Percentiles rank a stretch among this genome's conserved stretches.
Evolutionary conservation across 2,113 vertebrate species (phyloP).

Genomic region (Tetrao urogallus): DNA sequence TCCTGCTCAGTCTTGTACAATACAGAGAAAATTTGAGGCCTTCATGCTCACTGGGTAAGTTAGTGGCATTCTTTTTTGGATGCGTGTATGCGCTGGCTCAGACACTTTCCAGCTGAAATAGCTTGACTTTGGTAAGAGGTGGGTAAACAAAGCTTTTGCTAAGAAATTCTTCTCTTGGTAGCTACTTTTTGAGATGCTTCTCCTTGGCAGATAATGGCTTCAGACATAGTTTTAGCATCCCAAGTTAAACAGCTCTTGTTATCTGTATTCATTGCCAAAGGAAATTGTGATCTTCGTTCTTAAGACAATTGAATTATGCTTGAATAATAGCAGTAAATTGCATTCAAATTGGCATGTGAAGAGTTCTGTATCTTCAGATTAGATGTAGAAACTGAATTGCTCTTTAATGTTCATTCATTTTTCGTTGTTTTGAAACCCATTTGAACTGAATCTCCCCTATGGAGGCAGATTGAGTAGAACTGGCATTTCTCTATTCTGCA

Average conservation of each 20-base stretch:
- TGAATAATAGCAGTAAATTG: slow-evolving; percentile 13
- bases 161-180: neutral
- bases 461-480: neutral
- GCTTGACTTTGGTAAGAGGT: neutral
- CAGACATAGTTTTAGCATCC: neutral
- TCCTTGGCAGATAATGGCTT: neutral
- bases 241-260: neutral
- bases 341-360: neutral
- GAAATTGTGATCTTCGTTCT: neutral
- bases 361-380: neutral
- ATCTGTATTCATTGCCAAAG: neutral
- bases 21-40: neutral
- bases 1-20: neutral
- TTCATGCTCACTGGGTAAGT: neutral
- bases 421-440: slow-evolving; percentile 12
- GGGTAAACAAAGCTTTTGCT: neutral
- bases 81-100: neutral
- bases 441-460: neutral
- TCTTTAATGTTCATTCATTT: neutral
- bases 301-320: slow-evolving; percentile 8
- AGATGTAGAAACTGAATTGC: neutral
- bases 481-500: neutral
- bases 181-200: neutral
- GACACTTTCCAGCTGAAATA: neutral
- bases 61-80: neutral